Base-by-base conservation (phyloP, 2,797 vertebrate species). In the Gallinago solitaria region DNA sequence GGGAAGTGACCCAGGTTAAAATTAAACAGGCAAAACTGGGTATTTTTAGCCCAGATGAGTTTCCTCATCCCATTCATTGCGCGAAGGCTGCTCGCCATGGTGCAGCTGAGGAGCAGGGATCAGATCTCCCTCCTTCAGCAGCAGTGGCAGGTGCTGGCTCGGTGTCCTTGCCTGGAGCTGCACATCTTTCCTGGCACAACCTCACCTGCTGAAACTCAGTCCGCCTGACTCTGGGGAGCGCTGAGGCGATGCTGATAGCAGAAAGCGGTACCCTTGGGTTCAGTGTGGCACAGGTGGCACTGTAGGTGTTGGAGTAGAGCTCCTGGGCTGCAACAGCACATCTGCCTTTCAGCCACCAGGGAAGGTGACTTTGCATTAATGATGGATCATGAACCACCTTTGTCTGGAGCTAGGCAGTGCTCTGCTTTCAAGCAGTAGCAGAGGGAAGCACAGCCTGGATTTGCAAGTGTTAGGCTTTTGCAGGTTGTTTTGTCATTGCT, bases 1-100 rank as follows among this genome's bases (percentile, higher is more conserved):
- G 59, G 81, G 91, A 96, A 95, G 93, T 92, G 78, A 93, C 91
- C 83, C 65, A 57, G 89, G 94, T 90, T 92, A 89, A 89, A 90
- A 89, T 84, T 54, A 89, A 90, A 75, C 21, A 59, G 67, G 43
- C 91, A 89, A 87, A 96, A 76, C 35, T 35, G 54, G 7, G 81
- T 95, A 93, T 95, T 95, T 94, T 96, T 95, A 95, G 47, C 43
- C 68, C 77, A 76, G 33, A 35, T 59, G 48, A 54, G 27, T 96
- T 95, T 92, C 83, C 51, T 87, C 41, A 69, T 90, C 67, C 50
- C 19, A 2, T 82, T 93, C 45, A 33, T 65, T 63, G n/a, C 84
- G 59, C 1, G 4, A n/a, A 41, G 27, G 33, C 50, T 53, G 32
- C 70, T 78, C 4, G 2, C 41, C 5, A 0, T 53, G n/a, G 16